These are phyloP conservation scores for Lophius piscatorius DNA, from an alignment of 2,113 vertebrate genomes.

Conservation along the genomic window DNA sequence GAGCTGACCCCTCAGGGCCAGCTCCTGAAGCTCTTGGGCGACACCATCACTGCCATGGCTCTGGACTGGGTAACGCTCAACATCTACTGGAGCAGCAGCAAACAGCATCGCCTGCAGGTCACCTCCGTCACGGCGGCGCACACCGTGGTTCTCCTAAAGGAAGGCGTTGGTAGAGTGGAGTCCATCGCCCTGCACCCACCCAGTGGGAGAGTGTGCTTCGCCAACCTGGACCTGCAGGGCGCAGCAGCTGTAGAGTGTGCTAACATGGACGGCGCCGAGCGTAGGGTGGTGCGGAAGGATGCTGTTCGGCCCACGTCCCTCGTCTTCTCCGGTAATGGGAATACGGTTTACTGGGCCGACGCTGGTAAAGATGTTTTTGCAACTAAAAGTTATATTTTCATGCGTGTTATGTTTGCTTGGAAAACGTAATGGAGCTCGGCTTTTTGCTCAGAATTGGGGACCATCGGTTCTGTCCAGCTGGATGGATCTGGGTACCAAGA, in stretches of 20 bases:
- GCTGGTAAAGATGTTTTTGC: constrained; percentile 70
- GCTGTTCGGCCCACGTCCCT: constrained; percentile 79
- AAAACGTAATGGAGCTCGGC: neutral
- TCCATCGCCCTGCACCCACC: constrained; percentile 83
- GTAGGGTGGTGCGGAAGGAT: constrained; percentile 79
- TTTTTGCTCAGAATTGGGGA: constrained; percentile 75
- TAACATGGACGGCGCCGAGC: constrained; percentile 83
- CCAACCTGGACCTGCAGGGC: constrained; percentile 58
- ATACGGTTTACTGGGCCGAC: constrained; percentile 89
- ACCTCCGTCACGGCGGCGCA: constrained; percentile 71
- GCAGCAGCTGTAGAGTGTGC: constrained; percentile 79
- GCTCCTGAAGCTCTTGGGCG: constrained; percentile 74
- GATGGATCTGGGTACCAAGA: constrained; percentile 83
- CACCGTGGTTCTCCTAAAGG: constrained; percentile 73
- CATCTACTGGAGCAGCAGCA: constrained; percentile 87
- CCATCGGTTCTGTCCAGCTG: constrained; percentile 77
- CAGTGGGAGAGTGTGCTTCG: constrained; percentile 82
- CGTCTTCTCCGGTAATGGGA: constrained; percentile 76
- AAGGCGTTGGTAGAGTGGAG: constrained; percentile 66
- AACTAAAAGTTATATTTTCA: neutral
- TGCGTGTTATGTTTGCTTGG: neutral
- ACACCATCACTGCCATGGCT: constrained; percentile 79
- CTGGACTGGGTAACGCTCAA: constrained; percentile 89
- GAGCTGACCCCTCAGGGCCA: constrained; percentile 68
- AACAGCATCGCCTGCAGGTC: constrained; percentile 76